Conservation (phyloP, 2,113 vertebrate genomes). For the Dasyprocta punctata region DNA sequence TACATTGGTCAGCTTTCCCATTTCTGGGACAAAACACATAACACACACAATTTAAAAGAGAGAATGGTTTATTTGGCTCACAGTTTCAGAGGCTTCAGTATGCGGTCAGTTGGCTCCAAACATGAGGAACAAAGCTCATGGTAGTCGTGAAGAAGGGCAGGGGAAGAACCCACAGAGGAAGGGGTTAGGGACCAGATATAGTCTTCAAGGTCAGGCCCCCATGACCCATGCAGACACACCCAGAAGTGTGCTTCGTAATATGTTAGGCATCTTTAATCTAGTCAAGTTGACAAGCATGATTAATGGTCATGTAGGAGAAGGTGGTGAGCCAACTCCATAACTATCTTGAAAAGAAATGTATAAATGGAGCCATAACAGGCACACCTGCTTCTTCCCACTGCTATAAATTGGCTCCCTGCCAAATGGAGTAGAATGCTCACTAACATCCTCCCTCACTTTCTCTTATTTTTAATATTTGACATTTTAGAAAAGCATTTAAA, state of each 20-base stretch:
- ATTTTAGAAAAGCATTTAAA: not conserved
- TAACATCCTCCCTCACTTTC: not conserved
- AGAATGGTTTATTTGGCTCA: not conserved
- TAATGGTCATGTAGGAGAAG: not conserved
- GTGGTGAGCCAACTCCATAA: rapidly evolving
- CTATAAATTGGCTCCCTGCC: rapidly evolving
- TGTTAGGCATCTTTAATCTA: not conserved
- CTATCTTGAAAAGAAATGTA: not conserved
- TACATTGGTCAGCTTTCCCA: not conserved
- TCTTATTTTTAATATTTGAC: not conserved
- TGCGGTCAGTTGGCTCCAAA: not conserved
- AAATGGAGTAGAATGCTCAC: rapidly evolving
- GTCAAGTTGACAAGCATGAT: not conserved
- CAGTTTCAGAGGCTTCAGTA: not conserved
- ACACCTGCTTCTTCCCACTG: rapidly evolving
- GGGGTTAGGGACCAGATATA: not conserved
- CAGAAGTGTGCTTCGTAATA: not conserved
- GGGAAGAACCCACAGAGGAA: not conserved
- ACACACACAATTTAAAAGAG: not conserved
- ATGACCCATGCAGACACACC: not conserved
- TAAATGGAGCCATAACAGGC: rapidly evolving
- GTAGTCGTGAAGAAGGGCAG: not conserved
- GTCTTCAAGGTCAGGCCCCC: not conserved
- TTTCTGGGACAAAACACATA: not conserved
- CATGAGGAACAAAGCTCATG: not conserved